Evolutionary conservation across 2,888 invertebrate genomes (phyloP).

Genomic region (Phaedon cochleariae): DNA sequence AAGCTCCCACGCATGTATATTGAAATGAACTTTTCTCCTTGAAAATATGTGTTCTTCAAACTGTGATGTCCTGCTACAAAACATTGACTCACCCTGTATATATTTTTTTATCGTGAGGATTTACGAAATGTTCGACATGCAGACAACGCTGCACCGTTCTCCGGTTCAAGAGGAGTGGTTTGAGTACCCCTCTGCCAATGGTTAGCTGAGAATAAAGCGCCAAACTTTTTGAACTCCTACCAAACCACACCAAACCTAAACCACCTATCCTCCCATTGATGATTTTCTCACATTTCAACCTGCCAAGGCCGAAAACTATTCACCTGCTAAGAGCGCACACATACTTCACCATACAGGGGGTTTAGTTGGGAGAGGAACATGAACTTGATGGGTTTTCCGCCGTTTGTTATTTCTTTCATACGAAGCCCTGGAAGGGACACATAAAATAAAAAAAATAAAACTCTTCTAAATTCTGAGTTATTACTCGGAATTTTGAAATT

Average conservation of each 20-base stretch:
- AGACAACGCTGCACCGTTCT: constrained; percentile 6
- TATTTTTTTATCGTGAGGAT: neutral
- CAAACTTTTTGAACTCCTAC: constrained; percentile 26
- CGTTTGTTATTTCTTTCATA: too few relatives aligned
- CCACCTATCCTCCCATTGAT: neutral
- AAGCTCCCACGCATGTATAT: too few relatives aligned
- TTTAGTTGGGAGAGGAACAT: too few relatives aligned
- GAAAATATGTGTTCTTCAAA: too few relatives aligned
- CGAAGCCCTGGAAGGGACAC: too few relatives aligned
- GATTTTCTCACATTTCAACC: constrained; percentile 1
- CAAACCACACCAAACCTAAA: neutral
- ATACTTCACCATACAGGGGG: neutral
- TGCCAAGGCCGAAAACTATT: constrained; percentile 1
- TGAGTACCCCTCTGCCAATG: constrained; percentile 14
- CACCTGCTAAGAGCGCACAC: neutral
- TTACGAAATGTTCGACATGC: neutral
- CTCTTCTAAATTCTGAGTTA: too few relatives aligned
- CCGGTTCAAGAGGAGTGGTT: constrained; percentile 21
- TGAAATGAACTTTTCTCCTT: too few relatives aligned
- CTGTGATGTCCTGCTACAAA: too few relatives aligned
- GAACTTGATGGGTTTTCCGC: too few relatives aligned
- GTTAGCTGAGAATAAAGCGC: constrained; percentile 15
- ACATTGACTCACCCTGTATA: neutral
- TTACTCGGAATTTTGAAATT: too few relatives aligned
- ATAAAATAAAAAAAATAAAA: too few relatives aligned